Evolutionary conservation across 1,140 invertebrate species (phyloP), one percentile per base, ranked within the genome.

Genomic region (Apis laboriosa): DNA sequence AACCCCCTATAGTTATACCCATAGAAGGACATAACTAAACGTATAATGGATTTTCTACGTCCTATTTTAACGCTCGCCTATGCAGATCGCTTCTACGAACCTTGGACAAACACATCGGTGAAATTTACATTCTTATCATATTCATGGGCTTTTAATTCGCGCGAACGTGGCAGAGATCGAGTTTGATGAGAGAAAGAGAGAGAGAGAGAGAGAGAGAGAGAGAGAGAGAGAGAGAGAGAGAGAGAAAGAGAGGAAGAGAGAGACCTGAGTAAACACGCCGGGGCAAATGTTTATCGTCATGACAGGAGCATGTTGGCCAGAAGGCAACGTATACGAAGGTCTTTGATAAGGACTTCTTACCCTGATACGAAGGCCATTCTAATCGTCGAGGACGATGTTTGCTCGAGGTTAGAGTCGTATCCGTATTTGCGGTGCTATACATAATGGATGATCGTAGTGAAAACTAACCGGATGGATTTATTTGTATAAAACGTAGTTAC

Each of bases 131-230:
- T 85, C 87, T 92, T 91, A 90, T 86, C 83, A 88, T 91, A 92
- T 92, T 92, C 91, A 92, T 92, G 88, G 89, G 84, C 77, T 88
- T 90, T 90, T 91, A 90, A 92, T 91, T 90, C 88, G 83, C 84
- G 78, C 51, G 67, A 61, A 71, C 67, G 60, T 72, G 64, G 83
- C 81, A 43, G 43, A 77, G 80, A 81, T 83, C 76, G 80, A 79
- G 64, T 58, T 70, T n/a, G 34, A 9, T 28, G 66, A 43, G 34
- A 43, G 5, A 43, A 4, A 43, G 34, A 43, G 3, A 34, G 34
- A 43, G 34, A 43, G 34, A 43, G 34, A 43, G 34, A 7, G 2
- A 43, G 34, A 43, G 34, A 43, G 34, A 3, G 2, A 43, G 34
- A 43, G 34, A 43, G 34, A 43, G 34, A 43, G 34, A 34, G 34